These are phyloP conservation scores for Vulpes lagopus DNA, from an alignment of 2,113 vertebrate species.

Conservation along the genomic window DNA sequence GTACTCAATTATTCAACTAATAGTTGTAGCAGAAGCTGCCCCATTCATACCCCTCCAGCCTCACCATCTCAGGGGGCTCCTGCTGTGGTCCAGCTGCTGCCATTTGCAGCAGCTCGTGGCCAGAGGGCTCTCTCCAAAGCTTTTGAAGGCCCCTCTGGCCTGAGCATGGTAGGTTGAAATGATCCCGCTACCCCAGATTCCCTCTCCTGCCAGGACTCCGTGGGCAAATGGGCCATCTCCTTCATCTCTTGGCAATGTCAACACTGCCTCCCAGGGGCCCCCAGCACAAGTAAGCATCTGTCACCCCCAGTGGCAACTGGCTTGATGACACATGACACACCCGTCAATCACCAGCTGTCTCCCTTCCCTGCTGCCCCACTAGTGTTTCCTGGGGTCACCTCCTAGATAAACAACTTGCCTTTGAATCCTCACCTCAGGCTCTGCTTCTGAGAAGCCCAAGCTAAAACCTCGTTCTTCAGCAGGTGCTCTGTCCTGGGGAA, in stretches of 20 bases:
- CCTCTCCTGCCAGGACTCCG: neutral
- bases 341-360: neutral
- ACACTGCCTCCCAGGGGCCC: neutral
- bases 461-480: neutral
- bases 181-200: fast-evolving
- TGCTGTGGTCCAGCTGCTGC: neutral
- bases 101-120: neutral
- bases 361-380: neutral
- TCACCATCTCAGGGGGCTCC: neutral
- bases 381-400: neutral
- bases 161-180: neutral
- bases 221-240: neutral
- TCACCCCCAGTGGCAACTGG: neutral
- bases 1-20: slow-evolving; percentile 48
- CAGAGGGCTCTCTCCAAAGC: neutral
- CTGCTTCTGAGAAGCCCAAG: neutral
- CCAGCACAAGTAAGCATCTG: neutral
- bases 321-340: neutral
- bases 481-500: neutral
- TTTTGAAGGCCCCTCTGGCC: neutral
- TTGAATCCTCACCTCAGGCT: neutral
- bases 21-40: neutral
- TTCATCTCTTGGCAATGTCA: neutral
- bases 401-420: neutral
- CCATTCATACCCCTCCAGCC: neutral